Base-by-base conservation (phyloP, 2,797 vertebrate genomes). In the Anolis apletophallus region DNA sequence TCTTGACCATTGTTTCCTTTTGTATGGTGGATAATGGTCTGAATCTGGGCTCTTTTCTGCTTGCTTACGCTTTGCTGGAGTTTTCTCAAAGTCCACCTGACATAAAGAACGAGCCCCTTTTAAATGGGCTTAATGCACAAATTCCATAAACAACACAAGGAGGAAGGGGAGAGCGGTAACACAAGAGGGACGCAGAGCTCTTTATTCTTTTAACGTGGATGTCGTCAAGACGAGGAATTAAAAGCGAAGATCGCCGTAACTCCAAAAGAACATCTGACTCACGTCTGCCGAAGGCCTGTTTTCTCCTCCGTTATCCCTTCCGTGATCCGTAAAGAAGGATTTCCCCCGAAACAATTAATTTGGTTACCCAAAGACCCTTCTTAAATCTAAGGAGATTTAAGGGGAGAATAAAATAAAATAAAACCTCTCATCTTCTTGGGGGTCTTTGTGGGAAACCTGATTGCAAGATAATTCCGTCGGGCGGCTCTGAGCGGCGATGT, bases 341-440 rank as follows among this genome's bases (percentile, higher is more conserved):
- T 95, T 95, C 11, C 94, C 93, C 89, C 93, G 92, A 94, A 95
- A 95, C 93, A 95, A 95, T 95, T 96, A 94, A 95, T 95, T 95
- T 93, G 89, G 93, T 92, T 93, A 91, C 88, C 92, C 76, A 94
- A 95, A 94, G 61, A 40, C 92, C 91, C 94, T 94, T 94, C 93
- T 95, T 95, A 95, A 94, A 94, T 95, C 93, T 94, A 95, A 95
- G 94, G 92, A 95, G 95, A 95, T 95, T 95, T 94, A 94, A 94
- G 91, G 78, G 40, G 29, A 21, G 32, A 54, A 50, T 50, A 23
- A 64, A 80, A 84, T 64, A 55, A 84, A 54, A 84, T 55, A 84
- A 87, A 88, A 85, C 59, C 82, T 92, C 94, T 95, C 94, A 93
- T 95, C 93, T 95, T 89, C 92, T 94, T 93, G 90, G 90, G 12